Conservation (phyloP, 2,888 invertebrate species). For the Troides oblongomaculatus region DNA sequence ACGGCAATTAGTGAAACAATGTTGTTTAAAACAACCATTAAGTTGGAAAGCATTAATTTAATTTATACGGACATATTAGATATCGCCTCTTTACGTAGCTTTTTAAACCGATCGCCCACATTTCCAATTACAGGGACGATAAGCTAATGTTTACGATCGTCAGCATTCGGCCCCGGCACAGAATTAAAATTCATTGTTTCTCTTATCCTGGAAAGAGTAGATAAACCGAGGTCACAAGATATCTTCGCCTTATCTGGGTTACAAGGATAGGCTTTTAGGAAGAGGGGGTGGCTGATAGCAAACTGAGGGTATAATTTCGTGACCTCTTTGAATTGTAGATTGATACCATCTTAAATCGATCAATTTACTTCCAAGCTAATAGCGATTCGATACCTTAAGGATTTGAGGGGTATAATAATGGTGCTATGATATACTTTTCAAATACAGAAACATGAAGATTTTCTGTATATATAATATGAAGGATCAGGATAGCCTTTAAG, state of each 20-base stretch:
- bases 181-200: constrained; percentile 79
- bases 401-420: not conserved
- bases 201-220: constrained; percentile 71
- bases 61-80: constrained; percentile 58
- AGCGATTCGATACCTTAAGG: not conserved
- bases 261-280: constrained; percentile 78
- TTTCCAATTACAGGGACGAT: constrained; percentile 76
- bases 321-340: constrained; percentile 61
- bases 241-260: constrained; percentile 68
- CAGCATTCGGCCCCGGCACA: constrained; percentile 48
- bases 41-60: constrained; percentile 54
- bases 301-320: constrained; percentile 60
- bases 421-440: not conserved
- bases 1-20: constrained; percentile 50
- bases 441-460: not conserved
- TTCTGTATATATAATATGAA: too few species aligned
- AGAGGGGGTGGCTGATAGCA: constrained; percentile 54
- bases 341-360: constrained; percentile 35
- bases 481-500: too few species aligned
- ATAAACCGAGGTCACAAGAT: constrained; percentile 71
- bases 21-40: constrained; percentile 45
- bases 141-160: constrained; percentile 70
- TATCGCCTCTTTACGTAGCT: constrained; percentile 45
- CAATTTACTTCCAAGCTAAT: constrained; percentile 11
- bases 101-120: constrained; percentile 67